Evolutionary conservation across 1,140 invertebrate genomes (phyloP), one percentile per base, ranked within the genome.

Genomic region (Eupristina koningsbergeri): DNA sequence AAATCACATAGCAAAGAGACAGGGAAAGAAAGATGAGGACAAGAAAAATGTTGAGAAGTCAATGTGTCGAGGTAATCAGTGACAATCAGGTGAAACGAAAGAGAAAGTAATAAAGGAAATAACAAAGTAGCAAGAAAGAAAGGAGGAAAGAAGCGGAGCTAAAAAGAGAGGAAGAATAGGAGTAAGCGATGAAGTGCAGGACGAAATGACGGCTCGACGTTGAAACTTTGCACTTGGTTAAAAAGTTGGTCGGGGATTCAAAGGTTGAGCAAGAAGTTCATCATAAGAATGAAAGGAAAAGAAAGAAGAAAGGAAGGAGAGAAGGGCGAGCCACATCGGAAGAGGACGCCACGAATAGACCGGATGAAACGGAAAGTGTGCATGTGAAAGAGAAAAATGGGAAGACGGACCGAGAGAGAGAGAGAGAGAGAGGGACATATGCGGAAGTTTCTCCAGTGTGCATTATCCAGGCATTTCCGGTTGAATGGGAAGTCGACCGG

Each of bases 401-500:
- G 36, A 71, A 17, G 36, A 41, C 34, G 39, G 29, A 0, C 29
- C 31, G 29, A 19, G 29, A 13, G 45, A 26, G 31, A 19, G 79
- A 85, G 76, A 58, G 50, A 45, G 64, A 78, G 84, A 76, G 85
- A 80, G 31, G 58, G 80, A 78, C 64, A 82, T 71, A 84, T 67
- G 67, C 69, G 78, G 67, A 80, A 85, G 85, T 87, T 85, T 86
- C 58, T 80, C n/a, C 80, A 83, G 82, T 74, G 81, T 86, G 84
- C 85, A 85, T 87, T 86, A 87, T 85, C 83, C 85, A 79, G 26
- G 45, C 19, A 82, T 74, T 82, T 82, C 75, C 86, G 86, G 77
- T 78, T 85, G 86, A 86, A 86, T 86, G 86, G 86, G 84, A 86
- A 86, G 86, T 86, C 85, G 84, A 79, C 82, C 86, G 86, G 85